Evolutionary conservation across 2,113 vertebrate species (phyloP).

Genomic region (Myotis lucifugus): DNA sequence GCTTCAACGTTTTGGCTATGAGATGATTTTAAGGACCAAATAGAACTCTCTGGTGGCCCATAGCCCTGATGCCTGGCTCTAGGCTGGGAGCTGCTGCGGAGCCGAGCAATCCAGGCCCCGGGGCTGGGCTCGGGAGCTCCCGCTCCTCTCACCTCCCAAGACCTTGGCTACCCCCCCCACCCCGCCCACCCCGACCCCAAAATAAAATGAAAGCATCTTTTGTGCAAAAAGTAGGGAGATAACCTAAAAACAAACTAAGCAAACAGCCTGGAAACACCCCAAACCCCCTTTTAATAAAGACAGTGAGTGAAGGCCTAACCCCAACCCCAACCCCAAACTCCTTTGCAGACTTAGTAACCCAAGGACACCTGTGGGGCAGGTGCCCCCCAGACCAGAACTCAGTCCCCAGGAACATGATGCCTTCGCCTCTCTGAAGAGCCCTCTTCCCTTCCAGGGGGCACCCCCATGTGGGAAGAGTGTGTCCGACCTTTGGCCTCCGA

Average conservation of each 20-base stretch:
- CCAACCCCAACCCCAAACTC: no score
- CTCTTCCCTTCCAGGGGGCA: not conserved
- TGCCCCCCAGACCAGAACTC: no score
- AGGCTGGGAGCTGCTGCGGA: not conserved
- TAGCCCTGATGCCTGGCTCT: accelerated
- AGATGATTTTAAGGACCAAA: not conserved
- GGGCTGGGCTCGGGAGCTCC: accelerated
- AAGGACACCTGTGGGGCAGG: not conserved
- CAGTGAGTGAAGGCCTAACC: not conserved
- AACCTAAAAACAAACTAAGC: no score
- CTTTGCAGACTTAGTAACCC: not conserved
- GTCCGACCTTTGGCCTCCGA: accelerated
- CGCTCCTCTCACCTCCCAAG: no score
- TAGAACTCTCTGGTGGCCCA: not conserved
- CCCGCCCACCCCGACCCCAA: not conserved
- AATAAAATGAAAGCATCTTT: not conserved
- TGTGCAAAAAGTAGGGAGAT: not conserved
- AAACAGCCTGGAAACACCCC: not conserved
- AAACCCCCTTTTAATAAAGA: not conserved
- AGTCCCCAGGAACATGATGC: accelerated
- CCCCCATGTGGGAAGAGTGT: accelerated
- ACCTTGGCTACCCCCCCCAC: no score
- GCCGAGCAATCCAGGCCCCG: accelerated
- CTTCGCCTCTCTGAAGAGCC: not conserved
- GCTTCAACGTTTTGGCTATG: not conserved